Evolutionary conservation across 2,888 invertebrate species (phyloP), one percentile per base, ranked within the genome.

Genomic region (Epinotia bilunana): DNA sequence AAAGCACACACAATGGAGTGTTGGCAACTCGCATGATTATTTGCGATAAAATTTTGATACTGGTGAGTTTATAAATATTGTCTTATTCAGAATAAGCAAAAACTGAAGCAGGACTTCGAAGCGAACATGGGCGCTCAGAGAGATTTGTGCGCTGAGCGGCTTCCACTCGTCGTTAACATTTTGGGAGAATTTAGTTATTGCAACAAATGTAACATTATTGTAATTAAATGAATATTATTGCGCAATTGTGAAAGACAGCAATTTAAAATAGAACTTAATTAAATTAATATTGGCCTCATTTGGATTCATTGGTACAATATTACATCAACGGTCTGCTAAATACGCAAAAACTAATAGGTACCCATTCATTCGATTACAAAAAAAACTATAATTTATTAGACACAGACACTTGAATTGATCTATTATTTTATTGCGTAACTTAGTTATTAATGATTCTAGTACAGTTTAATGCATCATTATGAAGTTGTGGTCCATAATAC

Each of bases 1-100:
- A 46, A 69, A 55, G 57, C 70, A 28, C 23, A 49, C 20, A 70
- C 70, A 61, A 61, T 70, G 18, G 49, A 18, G n/a, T 70, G 61
- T 18, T 61, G 33, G 18, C 70, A 70, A 61, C 61, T 46, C 70
- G 33, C 49, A 61, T 61, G 60, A 68, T 68, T 60, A 60, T 61
- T 61, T 18, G 46, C 28, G 28, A 61, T 70, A 60, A 53, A 12
- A 49, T 60, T 60, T 46, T 28, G 70, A 49, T 49, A 60, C 49
- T 18, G 49, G 9, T n/a, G 43, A 11, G 16, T 20, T 46, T 64
- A 49, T 16, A 49, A 13, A 49, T 49, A 49, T 49, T 13, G 16
- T 5, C 1, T 12, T 16, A 4, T 13, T 2, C 46, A 4, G 46
- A 12, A 49, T 13, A 33, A 6, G 33, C 33, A 33, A 33, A 6